Evolutionary conservation across 2,888 invertebrate species (phyloP).

Genomic region (Nomada goodeniana): DNA sequence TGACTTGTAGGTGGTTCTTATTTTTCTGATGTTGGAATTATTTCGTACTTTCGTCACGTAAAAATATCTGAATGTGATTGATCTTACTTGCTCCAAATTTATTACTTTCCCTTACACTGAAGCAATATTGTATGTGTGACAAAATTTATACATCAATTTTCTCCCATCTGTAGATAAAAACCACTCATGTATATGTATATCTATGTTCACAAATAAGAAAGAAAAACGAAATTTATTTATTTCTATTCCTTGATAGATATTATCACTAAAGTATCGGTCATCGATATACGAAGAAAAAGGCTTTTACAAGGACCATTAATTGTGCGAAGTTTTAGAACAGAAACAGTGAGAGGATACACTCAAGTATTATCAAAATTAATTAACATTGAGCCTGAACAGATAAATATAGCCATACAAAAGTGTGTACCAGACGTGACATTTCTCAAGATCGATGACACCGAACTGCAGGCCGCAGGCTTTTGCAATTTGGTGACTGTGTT

Average conservation of each 20-base stretch:
- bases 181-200: background rate
- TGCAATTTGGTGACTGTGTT: slow-evolving; percentile 83
- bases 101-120: no score
- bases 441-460: slow-evolving; percentile 83
- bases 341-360: slow-evolving; percentile 87
- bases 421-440: slow-evolving; percentile 78
- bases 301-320: slow-evolving; percentile 87
- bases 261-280: slow-evolving; percentile 87
- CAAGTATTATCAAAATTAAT: slow-evolving; percentile 85
- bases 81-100: no score
- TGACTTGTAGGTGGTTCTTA: no score
- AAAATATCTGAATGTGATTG: no score
- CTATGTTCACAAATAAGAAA: background rate
- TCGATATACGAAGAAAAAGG: slow-evolving; percentile 87
- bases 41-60: no score
- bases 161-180: no score
- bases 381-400: slow-evolving; percentile 82
- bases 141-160: no score
- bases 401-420: slow-evolving; percentile 85
- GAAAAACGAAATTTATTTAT: background rate
- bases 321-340: slow-evolving; percentile 86
- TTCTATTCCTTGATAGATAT: slow-evolving; percentile 83
- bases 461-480: slow-evolving; percentile 82
- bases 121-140: background rate
- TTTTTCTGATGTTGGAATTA: no score